Evolutionary conservation across 2,888 invertebrate species (phyloP).

Genomic region (Acleris literana): DNA sequence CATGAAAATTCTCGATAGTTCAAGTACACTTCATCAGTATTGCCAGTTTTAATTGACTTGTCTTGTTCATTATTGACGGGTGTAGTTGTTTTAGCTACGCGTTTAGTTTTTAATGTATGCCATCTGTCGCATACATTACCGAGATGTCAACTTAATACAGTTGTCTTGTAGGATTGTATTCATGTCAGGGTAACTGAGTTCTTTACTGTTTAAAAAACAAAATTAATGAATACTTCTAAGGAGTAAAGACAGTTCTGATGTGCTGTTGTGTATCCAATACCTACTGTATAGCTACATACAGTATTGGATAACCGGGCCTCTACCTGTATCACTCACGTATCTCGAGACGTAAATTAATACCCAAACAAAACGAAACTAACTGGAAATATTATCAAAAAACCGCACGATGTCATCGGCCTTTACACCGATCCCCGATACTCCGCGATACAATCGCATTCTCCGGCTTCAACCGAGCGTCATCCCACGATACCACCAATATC

Average conservation of each 20-base stretch:
- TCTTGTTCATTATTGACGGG: conserved; percentile 13
- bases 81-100: conserved; percentile 11
- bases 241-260: not conserved
- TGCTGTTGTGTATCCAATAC: not conserved
- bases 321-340: conserved; percentile 55
- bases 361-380: conserved; percentile 58
- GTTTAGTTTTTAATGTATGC: conserved; percentile 13
- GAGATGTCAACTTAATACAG: conserved; percentile 26
- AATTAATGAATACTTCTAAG: conserved; percentile 15
- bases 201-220: conserved; percentile 24
- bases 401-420: conserved; percentile 73
- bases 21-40: not conserved
- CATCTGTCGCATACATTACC: conserved; percentile 31
- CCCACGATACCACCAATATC: conserved; percentile 10
- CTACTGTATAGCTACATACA: conserved; percentile 2
- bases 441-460: conserved; percentile 51
- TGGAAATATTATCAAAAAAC: conserved; percentile 69
- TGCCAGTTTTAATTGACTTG: conserved; percentile 3
- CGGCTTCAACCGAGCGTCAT: conserved; percentile 15
- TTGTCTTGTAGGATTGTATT: conserved; percentile 16
- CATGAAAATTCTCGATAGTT: too few species aligned
- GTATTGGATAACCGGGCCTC: conserved; percentile 20
- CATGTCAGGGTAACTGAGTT: conserved; percentile 18
- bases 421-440: conserved; percentile 66
- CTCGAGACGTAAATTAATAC: conserved; percentile 74